A percentile compares a stretch with the other conserved stretches of the same genome.
These are phyloP conservation scores for Hydrozoanthus tunicans DNA, from an alignment of 64 coral and sea anemone species.

Conservation along the genomic window DNA sequence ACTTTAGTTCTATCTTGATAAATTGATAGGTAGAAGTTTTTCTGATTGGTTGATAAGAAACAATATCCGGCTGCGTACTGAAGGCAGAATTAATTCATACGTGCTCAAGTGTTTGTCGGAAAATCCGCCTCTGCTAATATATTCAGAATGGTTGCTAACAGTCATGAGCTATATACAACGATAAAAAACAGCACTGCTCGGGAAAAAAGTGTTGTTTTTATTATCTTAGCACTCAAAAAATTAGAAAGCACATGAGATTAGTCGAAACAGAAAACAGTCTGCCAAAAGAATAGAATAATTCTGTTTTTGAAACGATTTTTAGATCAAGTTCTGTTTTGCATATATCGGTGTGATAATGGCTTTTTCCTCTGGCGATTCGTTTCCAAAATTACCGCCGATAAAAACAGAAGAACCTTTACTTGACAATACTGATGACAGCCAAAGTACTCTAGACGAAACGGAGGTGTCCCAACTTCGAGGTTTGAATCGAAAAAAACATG, in stretches of 20 bases:
- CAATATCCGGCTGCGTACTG: not conserved
- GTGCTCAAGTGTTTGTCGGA: not conserved
- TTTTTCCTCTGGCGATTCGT: slow-evolving; percentile 10
- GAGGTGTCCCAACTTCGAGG: slow-evolving; percentile 6
- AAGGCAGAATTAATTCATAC: slow-evolving; percentile 7
- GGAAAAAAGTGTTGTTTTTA: not conserved
- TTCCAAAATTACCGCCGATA: slow-evolving; percentile 40
- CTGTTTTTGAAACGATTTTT: not conserved
- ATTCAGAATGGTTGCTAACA: not conserved
- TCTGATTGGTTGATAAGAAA: not conserved
- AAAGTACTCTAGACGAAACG: not conserved
- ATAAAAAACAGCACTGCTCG: not conserved
- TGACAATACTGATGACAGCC: not conserved
- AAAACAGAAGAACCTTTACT: not conserved
- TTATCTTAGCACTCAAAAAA: not conserved
- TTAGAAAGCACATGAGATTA: not conserved
- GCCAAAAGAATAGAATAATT: not conserved
- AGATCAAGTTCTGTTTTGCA: not conserved
- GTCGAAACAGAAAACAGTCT: not conserved
- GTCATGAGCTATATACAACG: not conserved
- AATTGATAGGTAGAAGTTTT: not conserved
- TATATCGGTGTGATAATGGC: not conserved
- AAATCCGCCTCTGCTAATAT: slow-evolving; percentile 5
- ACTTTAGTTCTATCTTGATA: no score
- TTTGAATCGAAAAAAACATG: slow-evolving; percentile 79